Conservation (phyloP, 2,888 invertebrate species). For the Microctonus brassicae region DNA sequence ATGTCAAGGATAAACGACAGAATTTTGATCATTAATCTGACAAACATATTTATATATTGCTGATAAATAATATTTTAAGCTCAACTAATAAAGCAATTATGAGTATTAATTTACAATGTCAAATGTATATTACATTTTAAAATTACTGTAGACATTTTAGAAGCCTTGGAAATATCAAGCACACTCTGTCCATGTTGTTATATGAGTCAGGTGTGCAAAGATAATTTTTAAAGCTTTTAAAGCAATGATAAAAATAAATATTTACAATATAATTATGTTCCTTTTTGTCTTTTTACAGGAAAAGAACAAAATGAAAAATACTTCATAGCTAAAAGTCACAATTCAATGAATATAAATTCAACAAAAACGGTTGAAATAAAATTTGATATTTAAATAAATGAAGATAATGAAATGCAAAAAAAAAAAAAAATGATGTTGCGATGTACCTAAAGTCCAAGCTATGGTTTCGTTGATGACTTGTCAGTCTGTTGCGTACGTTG, state of each 20-base stretch:
- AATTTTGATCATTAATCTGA: constrained; percentile 2
- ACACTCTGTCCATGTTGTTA: neutral
- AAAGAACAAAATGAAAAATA: no score
- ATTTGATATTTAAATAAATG: no score
- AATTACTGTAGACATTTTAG: neutral
- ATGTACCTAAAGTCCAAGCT: constrained; percentile 88
- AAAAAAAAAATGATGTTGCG: constrained; percentile 27
- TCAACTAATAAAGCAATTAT: neutral
- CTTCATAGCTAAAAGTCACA: no score
- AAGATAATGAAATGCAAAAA: neutral
- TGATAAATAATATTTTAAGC: neutral
- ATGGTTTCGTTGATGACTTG: constrained; percentile 87
- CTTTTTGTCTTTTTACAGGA: no score
- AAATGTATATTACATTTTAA: neutral
- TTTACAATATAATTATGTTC: no score
- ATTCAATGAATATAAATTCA: no score
- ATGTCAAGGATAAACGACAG: neutral
- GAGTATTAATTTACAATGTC: neutral
- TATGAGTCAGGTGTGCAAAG: neutral
- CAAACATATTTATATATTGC: neutral
- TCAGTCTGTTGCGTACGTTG: constrained; percentile 72
- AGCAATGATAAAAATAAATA: neutral
- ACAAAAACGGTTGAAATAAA: neutral
- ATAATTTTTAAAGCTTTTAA: neutral
- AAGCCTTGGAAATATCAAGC: no score